Evolutionary conservation across 2,888 invertebrate species (phyloP), one percentile per base, ranked within the genome.

Genomic region (Agrilus cyanescens): DNA sequence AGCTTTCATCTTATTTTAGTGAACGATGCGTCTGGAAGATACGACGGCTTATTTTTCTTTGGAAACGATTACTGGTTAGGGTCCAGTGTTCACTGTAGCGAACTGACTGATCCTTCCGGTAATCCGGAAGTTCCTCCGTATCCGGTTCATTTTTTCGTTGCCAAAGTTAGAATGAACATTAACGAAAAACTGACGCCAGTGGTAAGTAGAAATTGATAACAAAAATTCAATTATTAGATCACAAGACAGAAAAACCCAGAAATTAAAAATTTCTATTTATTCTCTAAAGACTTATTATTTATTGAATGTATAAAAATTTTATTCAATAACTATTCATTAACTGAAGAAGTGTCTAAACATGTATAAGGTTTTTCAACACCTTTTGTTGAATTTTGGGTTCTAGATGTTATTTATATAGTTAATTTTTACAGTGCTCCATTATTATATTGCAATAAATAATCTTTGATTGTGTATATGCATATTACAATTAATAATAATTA

Each of bases 21-120:
- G 64, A 81, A 75, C 56, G 87, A 87, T 60, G 80, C 86, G 1
- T 85, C 86, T 6, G 86, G 86, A 33, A 80, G 81, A 51, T 87
- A 87, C 68, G 77, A 78, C 12, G 76, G 82, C 8, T 82, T 82
- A 59, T 75, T 83, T 53, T 71, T 85, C 54, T 86, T 83, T 57
- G 86, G 85, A 13, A 85, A 83, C 62, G 82, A 85, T 62, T 85
- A 80, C 66, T 87, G 86, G 86, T 65, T 85, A 56, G 87, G 87
- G 4, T 84, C 85, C 37, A 71, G 75, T 50, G 70, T 73, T 37
- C 74, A 82, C 32, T 87, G 87, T 59, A 59, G 66, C 16, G 86
- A 86, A 58, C 68, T 82, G 45, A 73, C 73, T 50, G 70, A 73
- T 50, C 61, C 65, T 12, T 61, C 71, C 45, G 71, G 71, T 57